Evolutionary conservation across 1,140 invertebrate genomes (phyloP).

Genomic region (Ctenoplectra terminalis): DNA sequence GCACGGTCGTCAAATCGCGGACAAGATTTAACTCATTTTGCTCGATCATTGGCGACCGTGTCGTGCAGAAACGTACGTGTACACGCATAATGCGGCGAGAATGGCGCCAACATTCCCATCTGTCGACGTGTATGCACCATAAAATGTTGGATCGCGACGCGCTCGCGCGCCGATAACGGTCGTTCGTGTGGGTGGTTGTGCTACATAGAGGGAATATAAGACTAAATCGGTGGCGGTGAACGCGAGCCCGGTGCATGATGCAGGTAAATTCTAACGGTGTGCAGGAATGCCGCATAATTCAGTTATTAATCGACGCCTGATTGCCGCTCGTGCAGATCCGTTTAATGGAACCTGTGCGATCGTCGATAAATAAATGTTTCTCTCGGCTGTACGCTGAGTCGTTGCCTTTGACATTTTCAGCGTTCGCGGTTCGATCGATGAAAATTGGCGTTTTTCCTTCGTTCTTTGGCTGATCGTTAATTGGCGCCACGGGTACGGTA

Average conservation of each 20-base stretch:
- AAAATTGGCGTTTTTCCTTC: conserved; percentile 37
- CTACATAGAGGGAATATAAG: conserved; percentile 19
- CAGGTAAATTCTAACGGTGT: conserved; percentile 31
- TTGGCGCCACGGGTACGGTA: conserved; percentile 32
- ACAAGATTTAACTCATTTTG: conserved; percentile 16
- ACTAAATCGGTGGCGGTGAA: conserved; percentile 13
- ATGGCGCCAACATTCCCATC: conserved; percentile 76
- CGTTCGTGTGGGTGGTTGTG: conserved; percentile 26
- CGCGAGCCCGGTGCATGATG: background rate
- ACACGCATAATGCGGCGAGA: conserved; percentile 51
- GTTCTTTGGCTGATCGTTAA: conserved; percentile 37
- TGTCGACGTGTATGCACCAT: conserved; percentile 61
- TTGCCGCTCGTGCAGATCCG: conserved; percentile 52
- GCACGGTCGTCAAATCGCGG: background rate
- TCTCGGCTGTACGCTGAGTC: background rate
- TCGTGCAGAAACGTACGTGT: conserved; percentile 5
- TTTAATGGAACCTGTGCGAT: conserved; percentile 38
- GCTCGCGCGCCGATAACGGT: background rate
- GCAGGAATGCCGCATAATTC: conserved; percentile 61
- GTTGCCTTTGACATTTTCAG: conserved; percentile 41
- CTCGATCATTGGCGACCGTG: conserved; percentile 17
- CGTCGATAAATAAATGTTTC: conserved; percentile 19
- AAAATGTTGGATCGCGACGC: conserved; percentile 52
- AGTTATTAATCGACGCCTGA: conserved; percentile 59
- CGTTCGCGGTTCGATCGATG: conserved; percentile 18